Percentiles rank a stretch among this genome's conserved stretches.
phyloP scores from a whole-genome alignment of 2,113 vertebrate genomes.

The Bubo blakistoni region DNA sequence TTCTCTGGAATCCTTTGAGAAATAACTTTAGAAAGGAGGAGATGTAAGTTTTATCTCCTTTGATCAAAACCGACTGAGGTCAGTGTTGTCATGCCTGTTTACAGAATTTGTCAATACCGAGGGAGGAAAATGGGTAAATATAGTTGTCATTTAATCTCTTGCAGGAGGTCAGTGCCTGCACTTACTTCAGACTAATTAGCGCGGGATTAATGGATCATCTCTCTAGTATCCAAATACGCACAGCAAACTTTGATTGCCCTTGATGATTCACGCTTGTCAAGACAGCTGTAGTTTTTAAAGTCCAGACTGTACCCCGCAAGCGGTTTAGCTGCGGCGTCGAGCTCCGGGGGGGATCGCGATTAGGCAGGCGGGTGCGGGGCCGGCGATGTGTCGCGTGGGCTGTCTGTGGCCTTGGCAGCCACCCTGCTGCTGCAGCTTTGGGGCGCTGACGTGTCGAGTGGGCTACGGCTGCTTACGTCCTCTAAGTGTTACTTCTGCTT shows the following conservation, averaged over 20 bases:
- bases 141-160: constrained; percentile 62
- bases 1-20: neutral
- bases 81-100: neutral
- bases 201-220: constrained; percentile 55
- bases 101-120: neutral
- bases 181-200: constrained; percentile 52
- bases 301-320: neutral
- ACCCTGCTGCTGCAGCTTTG: neutral
- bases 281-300: neutral
- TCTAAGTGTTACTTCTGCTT: neutral
- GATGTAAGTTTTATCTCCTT: neutral
- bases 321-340: rapidly evolving
- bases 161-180: constrained; percentile 43
- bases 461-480: neutral
- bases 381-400: neutral
- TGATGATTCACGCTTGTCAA: neutral
- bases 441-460: neutral
- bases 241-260: constrained; percentile 56
- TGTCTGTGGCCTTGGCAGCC: neutral
- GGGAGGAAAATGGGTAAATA: constrained; percentile 53
- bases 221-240: constrained; percentile 18
- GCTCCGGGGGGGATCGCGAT: rapidly evolving
- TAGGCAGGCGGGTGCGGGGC: rapidly evolving
- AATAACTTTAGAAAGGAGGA: neutral
- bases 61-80: neutral